Evolutionary conservation across 2,797 vertebrate genomes (phyloP), one percentile per base, ranked within the genome.

Genomic region (Selene dorsalis): DNA sequence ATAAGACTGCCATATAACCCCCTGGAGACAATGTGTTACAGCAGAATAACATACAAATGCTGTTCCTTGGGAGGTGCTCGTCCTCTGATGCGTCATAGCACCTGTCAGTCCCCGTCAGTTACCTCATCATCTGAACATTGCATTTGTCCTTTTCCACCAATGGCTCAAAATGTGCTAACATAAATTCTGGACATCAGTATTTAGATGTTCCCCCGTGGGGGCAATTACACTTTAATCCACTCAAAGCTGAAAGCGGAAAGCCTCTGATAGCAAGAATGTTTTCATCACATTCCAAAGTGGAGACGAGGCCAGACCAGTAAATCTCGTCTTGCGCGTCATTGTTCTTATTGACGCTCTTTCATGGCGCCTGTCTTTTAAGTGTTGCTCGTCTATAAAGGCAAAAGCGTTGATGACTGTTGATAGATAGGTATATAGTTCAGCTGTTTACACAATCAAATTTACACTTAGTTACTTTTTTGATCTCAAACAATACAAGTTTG

Each of bases 71-170:
- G 66, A 87, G 80, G 56, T n/a, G 0, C 26, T 26, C 45, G 57
- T 7, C 87, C 82, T 66, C 76, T 84, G 84, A 87, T 63, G 17
- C 50, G 47, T 41, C 55, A 24, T 58, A 82, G 69, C 93, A 94
- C 88, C 91, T 93, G 92, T 91, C 69, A 57, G 17, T 69, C 56
- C 69, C 69, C 47, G 80, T 93, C 93, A 89, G 18, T 86, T 82
- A 77, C 65, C 60, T 83, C 84, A 61, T 80, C 77, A 43, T 39
- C 47, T 72, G 52, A 77, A 83, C 79, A 65, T 52, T 50, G 43
- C 18, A 14, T 73, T 71, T 62, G 77, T 83, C 80, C 59, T 70
- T 86, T 72, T 82, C 69, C 76, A 53, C 70, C 35, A 63, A 74
- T 77, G 79, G 84, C 68, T 84, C 83, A 83, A 86, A 72, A 67